A percentile compares a stretch with the other conserved stretches of the same genome.
Conservation (phyloP, 2,113 vertebrate species). For the Corythornis madagascariensis region DNA sequence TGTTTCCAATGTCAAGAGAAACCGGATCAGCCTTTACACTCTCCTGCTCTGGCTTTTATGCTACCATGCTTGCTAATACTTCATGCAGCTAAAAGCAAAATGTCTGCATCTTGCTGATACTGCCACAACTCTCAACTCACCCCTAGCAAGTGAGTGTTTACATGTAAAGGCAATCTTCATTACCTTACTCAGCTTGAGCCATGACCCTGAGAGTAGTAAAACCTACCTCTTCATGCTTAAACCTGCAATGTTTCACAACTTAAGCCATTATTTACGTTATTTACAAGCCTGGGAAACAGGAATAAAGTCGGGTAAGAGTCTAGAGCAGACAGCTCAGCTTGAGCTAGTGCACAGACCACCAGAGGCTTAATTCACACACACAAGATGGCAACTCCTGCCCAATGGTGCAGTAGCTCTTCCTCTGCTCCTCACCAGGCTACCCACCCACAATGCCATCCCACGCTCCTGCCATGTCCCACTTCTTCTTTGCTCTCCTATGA, state of each 20-base stretch:
- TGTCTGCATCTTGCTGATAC: not conserved
- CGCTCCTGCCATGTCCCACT: accelerated
- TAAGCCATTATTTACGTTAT: not conserved
- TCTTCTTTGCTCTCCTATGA: not conserved
- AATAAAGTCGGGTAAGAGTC: not conserved
- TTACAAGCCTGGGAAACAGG: not conserved
- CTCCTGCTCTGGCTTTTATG: not conserved
- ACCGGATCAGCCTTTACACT: not conserved
- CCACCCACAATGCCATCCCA: accelerated
- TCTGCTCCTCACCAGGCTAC: not conserved
- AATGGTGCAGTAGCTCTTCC: not conserved
- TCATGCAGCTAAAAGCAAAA: not conserved
- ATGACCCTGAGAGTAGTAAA: not conserved
- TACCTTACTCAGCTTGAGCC: not conserved
- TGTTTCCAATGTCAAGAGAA: not conserved
- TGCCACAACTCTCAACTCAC: not conserved
- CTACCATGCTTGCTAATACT: accelerated
- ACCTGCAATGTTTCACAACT: not conserved
- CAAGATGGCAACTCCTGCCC: not conserved
- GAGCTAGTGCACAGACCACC: not conserved
- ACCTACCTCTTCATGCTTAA: not conserved
- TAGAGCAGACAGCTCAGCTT: not conserved
- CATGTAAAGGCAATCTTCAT: not conserved
- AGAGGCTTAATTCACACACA: not conserved
- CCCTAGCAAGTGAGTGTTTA: not conserved